Conservation (phyloP, 2,797 vertebrate species). For the Neopelma chrysocephalum region DNA sequence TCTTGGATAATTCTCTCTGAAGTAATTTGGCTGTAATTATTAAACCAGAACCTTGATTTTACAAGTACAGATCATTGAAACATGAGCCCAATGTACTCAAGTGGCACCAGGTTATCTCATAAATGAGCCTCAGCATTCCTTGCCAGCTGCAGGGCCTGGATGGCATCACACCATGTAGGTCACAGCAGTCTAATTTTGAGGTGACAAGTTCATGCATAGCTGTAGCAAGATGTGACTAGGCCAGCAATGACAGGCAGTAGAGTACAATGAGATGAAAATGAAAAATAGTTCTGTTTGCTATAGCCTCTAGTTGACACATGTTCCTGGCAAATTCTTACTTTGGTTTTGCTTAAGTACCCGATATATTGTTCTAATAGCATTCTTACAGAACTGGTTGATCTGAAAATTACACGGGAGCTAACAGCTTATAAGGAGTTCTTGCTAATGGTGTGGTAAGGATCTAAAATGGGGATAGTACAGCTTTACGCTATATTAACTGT, state of each 20-base stretch:
- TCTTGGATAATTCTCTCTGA: background rate
- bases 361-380: background rate
- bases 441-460: background rate
- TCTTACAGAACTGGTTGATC: background rate
- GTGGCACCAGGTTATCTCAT: background rate
- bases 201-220: background rate
- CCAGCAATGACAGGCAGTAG: background rate
- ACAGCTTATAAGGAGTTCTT: background rate
- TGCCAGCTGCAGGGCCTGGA: background rate
- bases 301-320: background rate
- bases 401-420: background rate
- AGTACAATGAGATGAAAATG: background rate
- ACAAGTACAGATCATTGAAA: background rate
- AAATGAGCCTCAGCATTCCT: background rate
- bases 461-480: background rate
- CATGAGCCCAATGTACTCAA: background rate
- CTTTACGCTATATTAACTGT: background rate
- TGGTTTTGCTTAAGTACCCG: background rate
- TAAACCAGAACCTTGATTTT: background rate
- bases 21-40: background rate
- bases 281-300: background rate
- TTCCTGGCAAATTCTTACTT: background rate
- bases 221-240: background rate
- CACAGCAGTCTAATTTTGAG: background rate
- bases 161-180: background rate